Evolutionary conservation across 2,888 invertebrate genomes (phyloP).

Genomic region (Imbricaverruca yamaguchii): DNA sequence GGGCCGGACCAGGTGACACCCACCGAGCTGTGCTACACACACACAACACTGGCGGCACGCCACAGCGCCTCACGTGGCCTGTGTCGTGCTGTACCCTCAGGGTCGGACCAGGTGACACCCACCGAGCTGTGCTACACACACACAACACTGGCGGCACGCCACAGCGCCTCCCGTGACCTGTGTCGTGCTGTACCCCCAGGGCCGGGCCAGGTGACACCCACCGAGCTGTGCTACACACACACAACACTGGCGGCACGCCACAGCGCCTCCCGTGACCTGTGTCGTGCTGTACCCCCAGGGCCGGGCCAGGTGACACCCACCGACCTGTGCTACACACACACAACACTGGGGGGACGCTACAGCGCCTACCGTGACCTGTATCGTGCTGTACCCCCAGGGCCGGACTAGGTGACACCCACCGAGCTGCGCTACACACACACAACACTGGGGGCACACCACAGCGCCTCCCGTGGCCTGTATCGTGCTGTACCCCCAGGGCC

Average conservation of each 20-base stretch:
- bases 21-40: slow-evolving; percentile 50
- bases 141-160: too few relatives aligned
- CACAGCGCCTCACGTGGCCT: too few relatives aligned
- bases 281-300: slow-evolving; percentile 44
- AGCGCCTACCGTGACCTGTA: too few relatives aligned
- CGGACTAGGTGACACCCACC: slow-evolving; percentile 60
- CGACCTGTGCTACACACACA: slow-evolving; percentile 49
- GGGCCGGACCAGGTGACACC: slow-evolving; percentile 65
- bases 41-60: too few relatives aligned
- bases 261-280: too few relatives aligned
- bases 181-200: slow-evolving; percentile 44
- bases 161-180: too few relatives aligned
- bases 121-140: slow-evolving; percentile 51
- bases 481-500: slow-evolving; percentile 49
- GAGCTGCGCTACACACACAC: slow-evolving; percentile 50
- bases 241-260: too few relatives aligned
- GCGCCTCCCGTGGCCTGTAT: too few relatives aligned
- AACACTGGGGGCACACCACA: too few relatives aligned
- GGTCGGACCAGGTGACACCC: slow-evolving; percentile 62
- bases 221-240: slow-evolving; percentile 51
- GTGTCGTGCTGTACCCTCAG: slow-evolving; percentile 41
- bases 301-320: slow-evolving; percentile 62
- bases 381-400: slow-evolving; percentile 47
- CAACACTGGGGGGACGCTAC: too few relatives aligned
- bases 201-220: slow-evolving; percentile 60